Conservation (phyloP, 2,113 vertebrate genomes). For the rabbit (Oryctolagus cuniculus) region mOryCun1.1 NC_091432.1:118674501-118675000, state of each 20-base stretch:
- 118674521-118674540: constrained; percentile 79
- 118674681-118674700: constrained; percentile 27
- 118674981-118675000: background rate
- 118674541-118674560: constrained; percentile 81
- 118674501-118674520: constrained; percentile 76
- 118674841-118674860: background rate
- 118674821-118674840: background rate
- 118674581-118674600: constrained; percentile 81
- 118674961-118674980: background rate
- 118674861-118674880: background rate
- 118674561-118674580: constrained; percentile 82
- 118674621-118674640: constrained; percentile 61
- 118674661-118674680: constrained; percentile 27
- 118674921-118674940: background rate
- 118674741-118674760: background rate
- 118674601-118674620: constrained; percentile 73
- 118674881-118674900: background rate
- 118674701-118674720: background rate
- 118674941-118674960: background rate
- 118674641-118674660: constrained; percentile 68
- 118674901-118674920: background rate
- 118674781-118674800: background rate
- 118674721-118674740: background rate
- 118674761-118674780: background rate
- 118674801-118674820: background rate